Base-by-base conservation (phyloP, 92 coral and sea anemone genomes). In the Epizoanthus illoricatus region DNA sequence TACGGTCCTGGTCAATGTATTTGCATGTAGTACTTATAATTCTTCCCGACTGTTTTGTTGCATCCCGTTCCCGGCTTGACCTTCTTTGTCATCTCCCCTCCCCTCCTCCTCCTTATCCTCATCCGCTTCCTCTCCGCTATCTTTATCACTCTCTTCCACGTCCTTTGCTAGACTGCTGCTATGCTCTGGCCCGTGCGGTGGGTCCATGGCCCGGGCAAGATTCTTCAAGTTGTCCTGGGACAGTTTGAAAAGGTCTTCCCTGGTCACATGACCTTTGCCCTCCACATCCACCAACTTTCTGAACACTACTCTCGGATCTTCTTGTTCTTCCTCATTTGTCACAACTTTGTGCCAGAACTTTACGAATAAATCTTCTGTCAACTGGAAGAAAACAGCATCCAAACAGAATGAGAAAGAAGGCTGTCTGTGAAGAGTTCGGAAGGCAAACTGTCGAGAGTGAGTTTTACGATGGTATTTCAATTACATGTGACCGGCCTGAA, bases 181-280 rank as follows among this genome's bases (percentile, higher is more conserved):
- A 33, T 41, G 21, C 45, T 78, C 89, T 0, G 99, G 99, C 0
- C 99, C 99, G 70, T 96, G 99, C 5, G 99, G 99, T 33, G 91
- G 89, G 59, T 96, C 99, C 88, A 96, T 81, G 12, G 85, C 68
- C 0, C 98, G 89, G 10, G 98, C 99, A 18, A 96, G 62, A 21
- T 80, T 71, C 70, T 93, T 96, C 43, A 96, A 74, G 41, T 86
- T 86, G 33, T 94, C 93, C 73, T 63, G 85, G 21, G 93, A 57
- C 39, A 96, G 70, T 12, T 79, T 65, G 81, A 67, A 5, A 39
- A 96, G 80, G 56, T 91, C 91, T 19, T 90, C 92, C 56, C 81
- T 85, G 16, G 96, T 81, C 3, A 94, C 80, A 20, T 74, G 65
- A 40, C 89, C 94, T 76, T 88, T 89, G 66, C 80, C 85, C 49